Evolutionary conservation across 2,797 vertebrate genomes (phyloP), one percentile per base, ranked within the genome.

Genomic region (Aplochiton taeniatus): DNA sequence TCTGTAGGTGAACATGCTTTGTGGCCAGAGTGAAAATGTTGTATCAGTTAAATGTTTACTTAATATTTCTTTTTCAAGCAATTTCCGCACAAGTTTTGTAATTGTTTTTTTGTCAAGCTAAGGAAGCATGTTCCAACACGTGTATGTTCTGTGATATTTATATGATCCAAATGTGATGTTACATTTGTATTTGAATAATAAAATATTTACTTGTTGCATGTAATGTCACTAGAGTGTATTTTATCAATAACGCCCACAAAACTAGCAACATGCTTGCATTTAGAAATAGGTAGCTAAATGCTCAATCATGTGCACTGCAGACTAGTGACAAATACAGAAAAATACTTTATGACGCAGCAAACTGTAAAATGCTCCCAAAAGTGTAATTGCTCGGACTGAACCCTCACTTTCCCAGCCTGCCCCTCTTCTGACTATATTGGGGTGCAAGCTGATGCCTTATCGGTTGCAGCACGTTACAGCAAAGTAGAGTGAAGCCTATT

Each of bases 11-110:
- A 85, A 76, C 52, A 58, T 66, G 61, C 60, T 70, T 68, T 16
- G 18, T 77, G 62, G 56, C 66, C 61, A 51, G 68, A 79, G 63
- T 73, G 79, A 77, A 68, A 81, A 63, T 67, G 66, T 56, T 19
- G 16, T 83, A 76, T 82, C 84, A 75, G 73, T 75, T 89, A 43
- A 81, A 88, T 91, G 90, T 91, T 92, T 92, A 92, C 91, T 80
- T 47, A 80, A 77, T 85, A 80, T 89, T 83, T 75, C 31, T 63
- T 53, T 66, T 82, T 75, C 75, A 67, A 69, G 77, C 77, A 77
- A 77, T 77, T 83, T 85, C 86, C 70, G 85, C 86, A 89, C 87
- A 89, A 79, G 52, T 76, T 70, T 79, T 76, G 79, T 87, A 74
- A 83, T 73, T 85, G 82, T 87, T 82, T 70, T 66, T 74, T 75